Percentiles rank a stretch among this genome's conserved stretches.
Conservation (phyloP, 2,113 vertebrate species). For the Calyptomena viridis region DNA sequence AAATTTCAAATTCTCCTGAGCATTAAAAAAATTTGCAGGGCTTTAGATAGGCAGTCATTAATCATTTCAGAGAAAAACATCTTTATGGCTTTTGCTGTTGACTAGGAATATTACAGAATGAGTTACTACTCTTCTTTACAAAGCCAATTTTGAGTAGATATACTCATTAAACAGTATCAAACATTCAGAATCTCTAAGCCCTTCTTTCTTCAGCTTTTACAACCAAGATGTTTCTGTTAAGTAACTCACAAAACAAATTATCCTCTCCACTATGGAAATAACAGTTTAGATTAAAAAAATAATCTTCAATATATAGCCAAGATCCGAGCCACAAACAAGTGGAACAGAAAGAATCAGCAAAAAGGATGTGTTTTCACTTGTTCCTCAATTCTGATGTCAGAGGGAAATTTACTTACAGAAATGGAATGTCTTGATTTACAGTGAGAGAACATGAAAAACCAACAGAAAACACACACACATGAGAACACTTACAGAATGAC, state of each 20-base stretch:
- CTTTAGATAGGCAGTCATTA: background rate
- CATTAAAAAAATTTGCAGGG: background rate
- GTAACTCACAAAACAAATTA: background rate
- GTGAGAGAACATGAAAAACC: background rate
- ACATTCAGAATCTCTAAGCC: background rate
- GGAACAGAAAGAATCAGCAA: background rate
- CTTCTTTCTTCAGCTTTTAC: background rate
- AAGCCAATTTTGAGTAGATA: constrained; percentile 14
- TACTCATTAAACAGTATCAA: background rate
- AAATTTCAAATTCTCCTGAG: constrained; percentile 16
- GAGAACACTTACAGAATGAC: background rate
- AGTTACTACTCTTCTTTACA: background rate
- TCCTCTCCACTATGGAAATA: background rate
- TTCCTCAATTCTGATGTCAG: background rate
- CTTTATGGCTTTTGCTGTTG: constrained; percentile 31
- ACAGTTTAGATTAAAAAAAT: background rate
- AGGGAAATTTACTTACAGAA: background rate
- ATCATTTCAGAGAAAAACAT: background rate
- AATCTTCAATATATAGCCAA: background rate
- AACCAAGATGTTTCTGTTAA: background rate
- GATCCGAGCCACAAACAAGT: background rate
- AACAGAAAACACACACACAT: background rate
- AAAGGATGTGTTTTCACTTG: background rate
- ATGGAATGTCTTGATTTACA: background rate
- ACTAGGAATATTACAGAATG: background rate